Evolutionary conservation across 2,888 invertebrate genomes (phyloP), one percentile per base, ranked within the genome.

Genomic region (Tridacna crocea): DNA sequence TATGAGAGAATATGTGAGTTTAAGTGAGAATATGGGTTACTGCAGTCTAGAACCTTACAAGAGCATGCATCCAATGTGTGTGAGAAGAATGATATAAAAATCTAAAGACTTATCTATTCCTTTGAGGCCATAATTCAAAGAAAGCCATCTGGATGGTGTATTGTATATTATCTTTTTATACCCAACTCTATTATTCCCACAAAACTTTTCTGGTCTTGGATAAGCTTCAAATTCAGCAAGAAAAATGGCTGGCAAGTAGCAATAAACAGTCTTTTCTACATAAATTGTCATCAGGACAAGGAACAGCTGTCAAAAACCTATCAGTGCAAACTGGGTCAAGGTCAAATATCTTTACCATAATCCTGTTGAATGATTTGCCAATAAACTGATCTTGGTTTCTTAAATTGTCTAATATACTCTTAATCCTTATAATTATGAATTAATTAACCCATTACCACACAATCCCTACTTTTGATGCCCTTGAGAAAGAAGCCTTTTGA

Each of bases 211-310:
- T 48, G n/a, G 24, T 70, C 70, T 70, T 70, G 70, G 70, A 70
- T 47, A 12, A 47, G 24, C 70, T 51, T 70, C 70, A 70, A 24
- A 51, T 70, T 22, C 10, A 24, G 55, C 48, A 70, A 26, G 26
- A 70, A 70, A 70, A 70, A 70, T 70, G 70, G 51, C 70, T 70
- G 70, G 70, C 70, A 70, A 26, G 26, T 17, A 26, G 70, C 51
- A 70, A 70, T 70, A 70, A 70, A 70, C 46, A 26, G 22, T 26
- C 70, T 51, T 51, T 70, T 70, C 70, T 51, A n/a, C 70, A 70
- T 70, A 70, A 70, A 70, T 70, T 70, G 70, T 70, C 70, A 70
- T n/a, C 13, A 8, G 51, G 70, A 70, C 51, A 48, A 19, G 51
- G 51, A 70, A 51, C 70, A 70, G 70, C 70, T 70, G 70, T 70